These are phyloP conservation scores for Apotomis betuletana DNA, from an alignment of 2,888 invertebrate genomes.

Conservation along the genomic window DNA sequence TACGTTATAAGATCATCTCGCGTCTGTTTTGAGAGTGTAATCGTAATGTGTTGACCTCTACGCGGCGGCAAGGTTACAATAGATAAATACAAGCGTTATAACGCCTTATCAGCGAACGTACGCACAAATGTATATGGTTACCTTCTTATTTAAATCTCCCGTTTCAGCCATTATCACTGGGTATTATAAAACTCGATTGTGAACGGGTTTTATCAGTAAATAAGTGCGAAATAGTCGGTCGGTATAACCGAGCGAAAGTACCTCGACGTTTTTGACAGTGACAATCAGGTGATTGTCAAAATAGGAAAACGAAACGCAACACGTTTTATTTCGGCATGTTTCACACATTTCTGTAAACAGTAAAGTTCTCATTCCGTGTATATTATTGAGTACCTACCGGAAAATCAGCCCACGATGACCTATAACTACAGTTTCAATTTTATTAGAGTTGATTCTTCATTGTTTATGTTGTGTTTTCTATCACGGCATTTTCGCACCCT, in stretches of 20 bases:
- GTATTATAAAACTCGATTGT: slow-evolving; percentile 25
- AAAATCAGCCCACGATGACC: no score
- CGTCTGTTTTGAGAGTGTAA: slow-evolving; percentile 43
- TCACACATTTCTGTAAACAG: not conserved
- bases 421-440: no score
- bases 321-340: slow-evolving; percentile 17
- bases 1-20: slow-evolving; percentile 43
- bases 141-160: slow-evolving; percentile 71
- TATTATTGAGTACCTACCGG: no score
- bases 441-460: no score
- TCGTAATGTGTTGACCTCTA: slow-evolving; percentile 63
- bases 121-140: slow-evolving; percentile 61
- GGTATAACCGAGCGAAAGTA: not conserved
- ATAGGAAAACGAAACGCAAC: slow-evolving; percentile 27
- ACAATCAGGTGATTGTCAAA: slow-evolving; percentile 56
- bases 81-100: slow-evolving; percentile 60
- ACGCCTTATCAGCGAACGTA: slow-evolving; percentile 49
- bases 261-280: slow-evolving; percentile 37
- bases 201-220: slow-evolving; percentile 29
- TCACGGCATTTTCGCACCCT: no score
- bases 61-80: slow-evolving; percentile 62
- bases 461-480: no score
- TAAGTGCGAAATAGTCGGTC: slow-evolving; percentile 11
- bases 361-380: no score
- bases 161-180: slow-evolving; percentile 65